Evolutionary conservation across 2,113 vertebrate species (phyloP).

Genomic region (Lepisosteus oculatus): DNA sequence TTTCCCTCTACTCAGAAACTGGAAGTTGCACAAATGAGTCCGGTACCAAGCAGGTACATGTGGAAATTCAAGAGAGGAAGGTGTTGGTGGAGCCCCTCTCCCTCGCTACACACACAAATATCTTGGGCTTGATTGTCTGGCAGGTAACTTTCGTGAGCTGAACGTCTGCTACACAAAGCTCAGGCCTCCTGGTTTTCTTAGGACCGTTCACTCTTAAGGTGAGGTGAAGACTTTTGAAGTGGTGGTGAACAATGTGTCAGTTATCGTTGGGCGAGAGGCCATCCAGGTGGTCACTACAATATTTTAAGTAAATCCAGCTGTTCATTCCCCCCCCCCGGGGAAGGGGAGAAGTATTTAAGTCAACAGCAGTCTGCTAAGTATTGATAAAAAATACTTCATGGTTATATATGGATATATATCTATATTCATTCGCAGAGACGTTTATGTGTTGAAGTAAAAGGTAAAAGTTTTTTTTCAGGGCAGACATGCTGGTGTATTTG

Average conservation of each 20-base stretch:
- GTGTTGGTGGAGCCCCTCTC: slow-evolving; percentile 7
- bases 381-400: slow-evolving; percentile 2
- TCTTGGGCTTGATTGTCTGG: not conserved
- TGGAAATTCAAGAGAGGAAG: not conserved
- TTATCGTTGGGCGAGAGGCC: no score
- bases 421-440: not conserved
- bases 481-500: not conserved
- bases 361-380: not conserved
- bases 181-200: no score
- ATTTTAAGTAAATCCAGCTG: no score
- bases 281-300: no score
- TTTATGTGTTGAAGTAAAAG: not conserved
- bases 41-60: slow-evolving; percentile 7
- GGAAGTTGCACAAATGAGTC: slow-evolving; percentile 70
- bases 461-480: slow-evolving; percentile 7
- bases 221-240: no score
- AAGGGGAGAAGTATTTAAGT: no score
- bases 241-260: no score
- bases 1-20: slow-evolving; percentile 60
- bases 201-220: no score
- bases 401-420: not conserved
- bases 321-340: no score
- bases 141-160: not conserved
- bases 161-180: not conserved
- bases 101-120: not conserved